Percentiles rank a stretch among this genome's conserved stretches.
Conservation (phyloP, 1,140 invertebrate genomes). For the Zaprionus taronus region DNA sequence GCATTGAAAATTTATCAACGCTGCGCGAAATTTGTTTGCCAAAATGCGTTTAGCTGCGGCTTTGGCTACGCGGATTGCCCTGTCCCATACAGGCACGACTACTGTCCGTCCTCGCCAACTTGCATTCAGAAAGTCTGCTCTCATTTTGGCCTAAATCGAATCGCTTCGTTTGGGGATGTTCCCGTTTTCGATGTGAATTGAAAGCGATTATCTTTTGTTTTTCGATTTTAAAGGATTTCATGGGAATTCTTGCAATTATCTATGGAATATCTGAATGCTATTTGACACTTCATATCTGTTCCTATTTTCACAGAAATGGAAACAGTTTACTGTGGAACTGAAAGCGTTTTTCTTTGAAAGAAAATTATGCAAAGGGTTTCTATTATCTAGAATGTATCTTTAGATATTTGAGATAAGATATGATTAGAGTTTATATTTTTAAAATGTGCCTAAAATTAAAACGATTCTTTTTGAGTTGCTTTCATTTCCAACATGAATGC, state of each 20-base stretch:
- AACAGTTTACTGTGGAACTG: neutral
- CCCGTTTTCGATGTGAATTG: neutral
- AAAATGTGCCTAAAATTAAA: too few relatives aligned
- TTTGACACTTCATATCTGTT: neutral
- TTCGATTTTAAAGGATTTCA: neutral
- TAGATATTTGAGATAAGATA: neutral
- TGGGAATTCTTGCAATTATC: neutral
- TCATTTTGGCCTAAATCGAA: neutral
- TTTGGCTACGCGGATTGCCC: slow-evolving; percentile 21
- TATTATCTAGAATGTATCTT: neutral
- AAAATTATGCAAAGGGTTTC: neutral
- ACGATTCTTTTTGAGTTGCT: too few relatives aligned
- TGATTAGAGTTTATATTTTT: neutral
- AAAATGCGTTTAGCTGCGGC: slow-evolving; percentile 51
- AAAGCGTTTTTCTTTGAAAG: neutral
- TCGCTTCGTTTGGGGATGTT: neutral
- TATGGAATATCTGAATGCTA: neutral
- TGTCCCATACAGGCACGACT: neutral
- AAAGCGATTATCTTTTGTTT: neutral
- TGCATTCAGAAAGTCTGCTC: slow-evolving; percentile 12
- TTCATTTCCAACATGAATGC: too few relatives aligned
- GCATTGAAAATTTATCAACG: slow-evolving; percentile 57
- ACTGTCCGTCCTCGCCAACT: neutral
- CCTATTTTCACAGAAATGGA: neutral
- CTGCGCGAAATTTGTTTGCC: slow-evolving; percentile 36